Percentiles rank a stretch among this genome's conserved stretches.
These are phyloP conservation scores for Oreotragus oreotragus DNA, from an alignment of 2,113 vertebrate species.

Conservation along the genomic window DNA sequence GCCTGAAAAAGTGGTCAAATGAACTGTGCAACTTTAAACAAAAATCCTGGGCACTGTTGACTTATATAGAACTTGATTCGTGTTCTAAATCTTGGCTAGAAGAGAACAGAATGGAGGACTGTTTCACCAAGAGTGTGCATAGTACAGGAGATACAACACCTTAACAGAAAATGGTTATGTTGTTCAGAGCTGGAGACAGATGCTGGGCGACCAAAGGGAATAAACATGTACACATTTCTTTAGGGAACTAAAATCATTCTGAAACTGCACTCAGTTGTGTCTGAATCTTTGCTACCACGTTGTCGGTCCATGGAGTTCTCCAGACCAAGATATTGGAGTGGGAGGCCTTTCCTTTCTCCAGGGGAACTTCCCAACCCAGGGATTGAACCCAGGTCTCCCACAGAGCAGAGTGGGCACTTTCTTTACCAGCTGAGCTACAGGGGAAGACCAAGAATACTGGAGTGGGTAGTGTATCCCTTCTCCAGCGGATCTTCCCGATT, in stretches of 20 bases:
- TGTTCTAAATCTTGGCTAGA: background rate
- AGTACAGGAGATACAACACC: background rate
- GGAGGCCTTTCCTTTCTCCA: background rate
- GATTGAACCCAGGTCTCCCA: background rate
- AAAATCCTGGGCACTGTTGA: background rate
- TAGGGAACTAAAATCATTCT: background rate
- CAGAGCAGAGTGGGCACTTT: fast-evolving
- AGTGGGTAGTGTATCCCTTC: background rate
- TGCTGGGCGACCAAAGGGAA: background rate
- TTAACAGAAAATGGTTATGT: background rate
- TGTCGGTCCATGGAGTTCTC: background rate
- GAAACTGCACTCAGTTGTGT: background rate
- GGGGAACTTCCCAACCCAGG: background rate
- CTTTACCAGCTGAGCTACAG: background rate
- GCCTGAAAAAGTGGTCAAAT: background rate
- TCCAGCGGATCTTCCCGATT: background rate
- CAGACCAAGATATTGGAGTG: background rate
- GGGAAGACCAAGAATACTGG: background rate
- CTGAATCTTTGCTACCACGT: background rate
- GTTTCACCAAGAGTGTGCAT: background rate
- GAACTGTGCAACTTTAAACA: background rate
- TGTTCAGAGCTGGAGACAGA: background rate
- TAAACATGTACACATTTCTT: background rate
- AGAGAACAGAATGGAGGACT: fast-evolving
- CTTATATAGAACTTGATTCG: background rate